These are phyloP conservation scores for Murina feae DNA, from an alignment of 2,113 vertebrate species.

Conservation along the genomic window DNA sequence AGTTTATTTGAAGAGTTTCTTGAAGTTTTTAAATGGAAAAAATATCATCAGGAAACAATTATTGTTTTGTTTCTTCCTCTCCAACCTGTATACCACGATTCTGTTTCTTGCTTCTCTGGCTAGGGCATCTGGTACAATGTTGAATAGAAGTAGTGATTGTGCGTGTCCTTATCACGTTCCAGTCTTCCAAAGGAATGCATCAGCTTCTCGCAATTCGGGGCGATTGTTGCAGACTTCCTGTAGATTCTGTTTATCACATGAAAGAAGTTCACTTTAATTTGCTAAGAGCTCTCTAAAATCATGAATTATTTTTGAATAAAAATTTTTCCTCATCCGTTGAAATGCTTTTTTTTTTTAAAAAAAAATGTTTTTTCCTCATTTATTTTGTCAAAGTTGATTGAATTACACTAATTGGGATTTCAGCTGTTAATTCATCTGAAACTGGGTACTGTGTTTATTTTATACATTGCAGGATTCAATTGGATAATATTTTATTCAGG, in stretches of 20 bases:
- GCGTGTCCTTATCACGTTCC: background rate
- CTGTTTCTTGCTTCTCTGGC: background rate
- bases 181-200: background rate
- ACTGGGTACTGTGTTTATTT: background rate
- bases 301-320: background rate
- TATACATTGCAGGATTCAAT: background rate
- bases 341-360: background rate
- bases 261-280: constrained; percentile 22
- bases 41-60: background rate
- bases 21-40: background rate
- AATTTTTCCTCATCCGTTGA: background rate
- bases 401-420: constrained; percentile 8
- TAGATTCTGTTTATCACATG: background rate
- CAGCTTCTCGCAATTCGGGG: background rate
- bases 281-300: constrained; percentile 1
- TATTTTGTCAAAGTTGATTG: background rate
- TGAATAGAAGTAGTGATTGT: background rate
- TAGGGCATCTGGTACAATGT: background rate
- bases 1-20: constrained; percentile 17
- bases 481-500: constrained; percentile 24
- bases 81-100: background rate
- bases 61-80: constrained; percentile 19
- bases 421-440: background rate
- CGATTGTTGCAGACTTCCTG: background rate
- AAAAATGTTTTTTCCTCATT: background rate